Percentiles rank a stretch among this genome's conserved stretches.
phyloP scores from a whole-genome alignment of 2,113 vertebrate species.

The Notarius quadriscutis region DNA sequence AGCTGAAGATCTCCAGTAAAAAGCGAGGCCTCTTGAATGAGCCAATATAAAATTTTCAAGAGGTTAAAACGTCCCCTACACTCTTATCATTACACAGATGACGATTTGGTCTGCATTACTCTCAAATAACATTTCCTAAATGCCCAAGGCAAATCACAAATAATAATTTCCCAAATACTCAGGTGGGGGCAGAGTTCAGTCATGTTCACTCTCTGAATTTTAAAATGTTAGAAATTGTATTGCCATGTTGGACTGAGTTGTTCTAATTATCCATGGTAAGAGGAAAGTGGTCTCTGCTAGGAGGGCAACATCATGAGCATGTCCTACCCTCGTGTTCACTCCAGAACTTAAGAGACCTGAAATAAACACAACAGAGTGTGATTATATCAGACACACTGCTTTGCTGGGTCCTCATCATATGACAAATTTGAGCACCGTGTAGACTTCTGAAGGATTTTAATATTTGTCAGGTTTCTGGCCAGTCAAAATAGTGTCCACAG shows the following conservation, averaged over 20 bases:
- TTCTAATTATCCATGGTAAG: conserved; percentile 28
- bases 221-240: conserved; percentile 29
- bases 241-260: conserved; percentile 28
- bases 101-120: conserved; percentile 37
- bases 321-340: conserved; percentile 7
- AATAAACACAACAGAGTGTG: background rate
- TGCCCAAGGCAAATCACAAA: conserved; percentile 32
- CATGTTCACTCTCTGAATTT: conserved; percentile 15
- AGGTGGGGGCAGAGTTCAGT: conserved; percentile 11
- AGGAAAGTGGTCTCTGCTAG: conserved; percentile 25
- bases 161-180: conserved; percentile 39
- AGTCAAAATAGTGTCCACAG: background rate
- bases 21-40: conserved; percentile 15
- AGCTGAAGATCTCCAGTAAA: conserved; percentile 19
- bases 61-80: conserved; percentile 17
- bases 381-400: background rate
- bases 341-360: conserved; percentile 20
- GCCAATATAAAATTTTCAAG: conserved; percentile 36
- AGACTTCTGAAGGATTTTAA: background rate
- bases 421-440: background rate
- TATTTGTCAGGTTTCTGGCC: background rate
- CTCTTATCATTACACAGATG: conserved; percentile 30
- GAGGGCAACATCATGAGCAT: background rate
- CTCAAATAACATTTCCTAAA: conserved; percentile 31
- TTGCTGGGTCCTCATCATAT: background rate